Evolutionary conservation across 2,797 vertebrate species (phyloP).

Genomic region (Dendrocincla fuliginosa): DNA sequence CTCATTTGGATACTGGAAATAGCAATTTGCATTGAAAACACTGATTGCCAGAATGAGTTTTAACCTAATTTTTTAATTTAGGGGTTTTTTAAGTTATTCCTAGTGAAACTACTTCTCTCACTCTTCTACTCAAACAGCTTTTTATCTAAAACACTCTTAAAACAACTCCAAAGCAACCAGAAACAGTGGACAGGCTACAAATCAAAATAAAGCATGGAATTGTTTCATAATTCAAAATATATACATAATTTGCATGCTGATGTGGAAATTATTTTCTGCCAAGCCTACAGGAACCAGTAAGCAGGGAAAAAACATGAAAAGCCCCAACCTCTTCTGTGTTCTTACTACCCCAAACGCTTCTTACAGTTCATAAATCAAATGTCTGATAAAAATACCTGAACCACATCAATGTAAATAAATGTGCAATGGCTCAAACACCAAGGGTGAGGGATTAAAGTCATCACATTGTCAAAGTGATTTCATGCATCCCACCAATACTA

Average conservation of each 20-base stretch:
- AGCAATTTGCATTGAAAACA: background rate
- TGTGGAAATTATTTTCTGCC: background rate
- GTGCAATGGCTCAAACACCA: background rate
- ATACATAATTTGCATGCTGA: background rate
- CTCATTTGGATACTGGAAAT: background rate
- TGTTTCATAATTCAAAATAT: background rate
- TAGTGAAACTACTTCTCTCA: background rate
- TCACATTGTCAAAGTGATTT: background rate
- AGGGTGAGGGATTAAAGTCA: background rate
- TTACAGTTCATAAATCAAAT: background rate
- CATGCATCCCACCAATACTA: background rate
- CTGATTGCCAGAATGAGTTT: background rate
- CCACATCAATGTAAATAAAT: background rate
- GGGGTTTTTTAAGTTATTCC: background rate
- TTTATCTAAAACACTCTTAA: background rate
- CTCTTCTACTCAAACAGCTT: background rate
- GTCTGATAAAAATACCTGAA: background rate
- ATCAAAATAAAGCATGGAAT: background rate
- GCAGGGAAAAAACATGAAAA: background rate
- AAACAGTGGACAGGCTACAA: background rate
- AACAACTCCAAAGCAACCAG: background rate
- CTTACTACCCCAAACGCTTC: background rate
- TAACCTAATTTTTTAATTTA: background rate
- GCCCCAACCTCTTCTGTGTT: background rate
- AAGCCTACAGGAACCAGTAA: background rate